Percentiles rank a stretch among this genome's conserved stretches.
These are phyloP conservation scores for Meganola albula DNA, from an alignment of 2,888 invertebrate species.

Conservation along the genomic window DNA sequence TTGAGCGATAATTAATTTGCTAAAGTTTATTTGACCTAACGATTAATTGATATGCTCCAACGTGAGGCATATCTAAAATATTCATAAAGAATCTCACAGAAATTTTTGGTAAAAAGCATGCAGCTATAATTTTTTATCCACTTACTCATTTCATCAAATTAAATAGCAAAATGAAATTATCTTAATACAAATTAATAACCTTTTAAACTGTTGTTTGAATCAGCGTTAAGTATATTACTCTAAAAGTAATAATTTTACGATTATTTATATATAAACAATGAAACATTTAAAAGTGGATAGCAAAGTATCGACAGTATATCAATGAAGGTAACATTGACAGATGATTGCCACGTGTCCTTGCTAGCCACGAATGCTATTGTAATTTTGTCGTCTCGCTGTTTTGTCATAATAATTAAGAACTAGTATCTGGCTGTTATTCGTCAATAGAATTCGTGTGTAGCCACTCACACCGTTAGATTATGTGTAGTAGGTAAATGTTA, in stretches of 20 bases:
- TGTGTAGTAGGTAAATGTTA: slow-evolving; percentile 36
- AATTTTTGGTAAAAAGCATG: slow-evolving; percentile 31
- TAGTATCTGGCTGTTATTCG: slow-evolving; percentile 6
- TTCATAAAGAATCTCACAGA: slow-evolving; percentile 55
- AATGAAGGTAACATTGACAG: slow-evolving; percentile 30
- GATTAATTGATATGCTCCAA: slow-evolving; percentile 15
- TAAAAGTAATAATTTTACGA: slow-evolving; percentile 44
- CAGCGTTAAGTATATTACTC: slow-evolving; percentile 24
- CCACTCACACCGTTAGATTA: slow-evolving; percentile 24
- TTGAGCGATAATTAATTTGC: slow-evolving; percentile 27
- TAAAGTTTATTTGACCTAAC: slow-evolving; percentile 19
- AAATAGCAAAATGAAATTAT: no score
- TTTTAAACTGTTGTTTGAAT: slow-evolving; percentile 31
- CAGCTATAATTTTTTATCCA: slow-evolving; percentile 23
- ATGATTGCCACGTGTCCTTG: slow-evolving; percentile 21
- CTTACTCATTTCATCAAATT: slow-evolving; percentile 37
- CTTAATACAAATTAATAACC: no score
- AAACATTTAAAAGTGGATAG: slow-evolving; percentile 46
- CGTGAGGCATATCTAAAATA: slow-evolving; percentile 15
- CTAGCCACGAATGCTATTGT: slow-evolving; percentile 26
- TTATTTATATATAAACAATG: slow-evolving; percentile 63
- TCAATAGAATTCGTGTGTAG: slow-evolving; percentile 36
- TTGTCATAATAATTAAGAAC: slow-evolving; percentile 1
- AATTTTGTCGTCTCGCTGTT: slow-evolving; percentile 4
- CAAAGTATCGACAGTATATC: slow-evolving; percentile 41